Evolutionary conservation across 2,113 vertebrate species (phyloP).

Genomic region (Prunella himalayana): DNA sequence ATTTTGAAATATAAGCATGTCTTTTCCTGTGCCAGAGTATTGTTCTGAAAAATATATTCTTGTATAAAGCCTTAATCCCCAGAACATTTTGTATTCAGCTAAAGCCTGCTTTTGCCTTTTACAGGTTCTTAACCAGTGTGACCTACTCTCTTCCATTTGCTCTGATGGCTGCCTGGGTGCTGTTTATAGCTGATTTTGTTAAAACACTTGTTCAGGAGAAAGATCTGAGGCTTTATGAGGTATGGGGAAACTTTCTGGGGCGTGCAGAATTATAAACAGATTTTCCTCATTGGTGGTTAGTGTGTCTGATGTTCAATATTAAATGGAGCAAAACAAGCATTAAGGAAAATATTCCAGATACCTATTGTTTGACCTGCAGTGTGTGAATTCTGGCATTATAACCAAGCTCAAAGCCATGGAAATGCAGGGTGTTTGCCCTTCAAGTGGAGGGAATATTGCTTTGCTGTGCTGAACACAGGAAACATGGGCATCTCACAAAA

Average conservation of each 20-base stretch:
- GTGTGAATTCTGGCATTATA: neutral
- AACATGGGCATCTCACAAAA: neutral
- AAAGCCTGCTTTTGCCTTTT: conserved; percentile 48
- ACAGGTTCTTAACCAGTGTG: conserved; percentile 91
- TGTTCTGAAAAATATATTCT: conserved; percentile 10
- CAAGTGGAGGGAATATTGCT: neutral
- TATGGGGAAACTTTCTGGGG: conserved; percentile 54
- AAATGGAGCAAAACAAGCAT: neutral
- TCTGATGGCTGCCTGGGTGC: conserved; percentile 93
- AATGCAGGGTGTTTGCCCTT: neutral
- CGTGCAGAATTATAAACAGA: conserved; percentile 12
- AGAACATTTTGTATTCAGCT: neutral
- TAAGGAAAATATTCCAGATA: neutral
- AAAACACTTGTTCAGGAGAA: conserved; percentile 96
- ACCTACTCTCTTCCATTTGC: conserved; percentile 89
- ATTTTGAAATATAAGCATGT: neutral
- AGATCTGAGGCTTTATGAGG: conserved; percentile 95
- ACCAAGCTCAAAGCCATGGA: neutral
- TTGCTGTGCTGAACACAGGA: neutral
- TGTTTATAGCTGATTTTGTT: conserved; percentile 93
- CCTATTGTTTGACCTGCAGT: neutral
- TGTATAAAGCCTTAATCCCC: neutral
- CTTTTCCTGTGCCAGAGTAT: neutral
- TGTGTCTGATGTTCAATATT: neutral
- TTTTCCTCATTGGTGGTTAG: conserved; percentile 1